Evolutionary conservation across 2,888 invertebrate genomes (phyloP).

Genomic region (Lathronympha strigana): DNA sequence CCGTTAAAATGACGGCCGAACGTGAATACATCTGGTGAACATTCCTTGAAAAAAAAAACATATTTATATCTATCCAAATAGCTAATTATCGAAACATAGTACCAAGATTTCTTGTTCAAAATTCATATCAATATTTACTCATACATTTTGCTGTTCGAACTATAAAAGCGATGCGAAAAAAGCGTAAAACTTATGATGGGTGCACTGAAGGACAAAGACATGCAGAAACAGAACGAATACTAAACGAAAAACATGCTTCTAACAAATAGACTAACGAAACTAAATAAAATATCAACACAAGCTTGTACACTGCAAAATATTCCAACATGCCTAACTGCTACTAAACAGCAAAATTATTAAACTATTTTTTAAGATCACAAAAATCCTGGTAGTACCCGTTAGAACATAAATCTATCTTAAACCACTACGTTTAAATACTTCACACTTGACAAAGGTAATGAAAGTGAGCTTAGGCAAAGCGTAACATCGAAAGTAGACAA

Average conservation of each 20-base stretch:
- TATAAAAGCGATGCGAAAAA: constrained; percentile 62
- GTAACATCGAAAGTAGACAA: too few species aligned
- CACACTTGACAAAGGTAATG: constrained; percentile 40
- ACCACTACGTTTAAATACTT: constrained; percentile 56
- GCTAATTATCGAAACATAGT: constrained; percentile 51
- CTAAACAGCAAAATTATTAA: constrained; percentile 70
- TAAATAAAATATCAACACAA: constrained; percentile 33
- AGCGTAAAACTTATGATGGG: constrained; percentile 73
- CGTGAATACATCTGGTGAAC: constrained; percentile 72
- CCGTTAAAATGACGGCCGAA: constrained; percentile 57
- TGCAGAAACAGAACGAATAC: constrained; percentile 51
- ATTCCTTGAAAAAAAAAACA: constrained; percentile 73
- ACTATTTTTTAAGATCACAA: constrained; percentile 53
- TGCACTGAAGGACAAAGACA: constrained; percentile 79
- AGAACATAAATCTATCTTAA: constrained; percentile 58
- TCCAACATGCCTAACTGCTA: constrained; percentile 51
- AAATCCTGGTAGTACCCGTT: constrained; percentile 73
- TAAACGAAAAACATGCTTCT: constrained; percentile 45
- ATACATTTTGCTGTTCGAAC: constrained; percentile 71
- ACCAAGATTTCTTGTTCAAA: constrained; percentile 57
- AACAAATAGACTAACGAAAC: constrained; percentile 22
- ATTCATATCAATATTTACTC: constrained; percentile 52
- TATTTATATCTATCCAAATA: constrained; percentile 60
- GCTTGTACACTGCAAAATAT: constrained; percentile 36
- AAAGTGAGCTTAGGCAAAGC: background rate